phyloP scores from a whole-genome alignment of 2,113 vertebrate genomes.

The Lutjanus erythropterus region DNA sequence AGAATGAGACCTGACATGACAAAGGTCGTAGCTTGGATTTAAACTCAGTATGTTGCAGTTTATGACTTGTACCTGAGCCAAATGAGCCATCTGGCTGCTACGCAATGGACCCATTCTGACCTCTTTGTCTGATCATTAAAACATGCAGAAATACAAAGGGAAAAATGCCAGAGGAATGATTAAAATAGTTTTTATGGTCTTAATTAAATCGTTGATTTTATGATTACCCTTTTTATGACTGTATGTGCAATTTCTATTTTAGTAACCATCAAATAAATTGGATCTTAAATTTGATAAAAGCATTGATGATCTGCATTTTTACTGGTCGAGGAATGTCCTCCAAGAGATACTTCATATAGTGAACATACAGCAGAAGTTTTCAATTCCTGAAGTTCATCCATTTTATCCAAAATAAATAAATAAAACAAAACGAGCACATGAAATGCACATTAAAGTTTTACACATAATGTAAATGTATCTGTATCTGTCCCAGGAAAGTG shows the following conservation, averaged over 20 bases:
- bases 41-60: background rate
- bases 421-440: background rate
- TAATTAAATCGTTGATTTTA: slow-evolving; percentile 37
- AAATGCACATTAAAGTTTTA: background rate
- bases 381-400: background rate
- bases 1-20: background rate
- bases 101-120: background rate
- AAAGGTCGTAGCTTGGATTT: background rate
- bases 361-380: background rate
- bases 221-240: slow-evolving; percentile 15
- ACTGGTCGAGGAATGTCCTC: background rate
- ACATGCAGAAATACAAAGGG: background rate
- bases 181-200: background rate
- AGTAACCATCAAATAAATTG: background rate
- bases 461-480: background rate
- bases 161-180: slow-evolving; percentile 1
- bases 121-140: slow-evolving; percentile 25
- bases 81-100: slow-evolving; percentile 29
- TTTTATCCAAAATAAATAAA: background rate
- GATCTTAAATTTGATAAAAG: background rate
- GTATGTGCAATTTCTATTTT: background rate
- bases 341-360: background rate
- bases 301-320: background rate
- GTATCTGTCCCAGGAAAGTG: slow-evolving; percentile 89
- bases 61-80: slow-evolving; percentile 5